phyloP scores from a whole-genome alignment of 1,140 invertebrate species.

The Elysia chlorotica region DNA sequence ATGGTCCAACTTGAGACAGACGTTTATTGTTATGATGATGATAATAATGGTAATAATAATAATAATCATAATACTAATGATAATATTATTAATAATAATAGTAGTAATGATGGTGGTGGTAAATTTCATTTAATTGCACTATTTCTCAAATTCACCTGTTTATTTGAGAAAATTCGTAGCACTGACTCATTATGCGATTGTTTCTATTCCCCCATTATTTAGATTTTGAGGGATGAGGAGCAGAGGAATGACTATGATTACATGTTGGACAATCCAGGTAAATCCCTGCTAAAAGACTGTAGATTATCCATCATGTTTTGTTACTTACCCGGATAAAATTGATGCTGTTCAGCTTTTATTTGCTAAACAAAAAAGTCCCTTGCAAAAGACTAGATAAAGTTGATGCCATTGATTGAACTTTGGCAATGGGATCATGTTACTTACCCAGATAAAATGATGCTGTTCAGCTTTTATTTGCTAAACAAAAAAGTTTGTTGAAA shows the following conservation, averaged over 20 bases:
- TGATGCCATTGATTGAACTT: neutral
- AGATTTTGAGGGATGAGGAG: constrained; percentile 89
- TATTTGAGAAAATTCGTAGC: neutral
- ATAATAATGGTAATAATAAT: neutral
- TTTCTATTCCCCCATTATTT: neutral
- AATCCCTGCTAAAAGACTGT: neutral
- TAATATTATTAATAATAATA: too few species aligned
- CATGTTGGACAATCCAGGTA: constrained; percentile 88
- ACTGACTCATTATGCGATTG: neutral
- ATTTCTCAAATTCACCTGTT: too few species aligned
- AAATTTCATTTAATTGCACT: too few species aligned
- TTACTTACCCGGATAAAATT: too few species aligned
- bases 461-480: neutral
- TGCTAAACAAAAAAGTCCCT: neutral
- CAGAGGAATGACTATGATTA: constrained; percentile 87
- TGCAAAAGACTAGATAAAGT: neutral
- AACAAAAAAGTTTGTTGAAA: neutral
- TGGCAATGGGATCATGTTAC: neutral
- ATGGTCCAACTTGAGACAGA: neutral
- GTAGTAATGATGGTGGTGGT: too few species aligned
- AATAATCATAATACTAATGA: too few species aligned
- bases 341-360: too few species aligned
- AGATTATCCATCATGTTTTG: neutral
- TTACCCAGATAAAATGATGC: neutral
- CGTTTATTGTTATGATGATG: neutral